Conservation (phyloP, 2,888 invertebrate species). For the Chymomyza caudatula region DNA sequence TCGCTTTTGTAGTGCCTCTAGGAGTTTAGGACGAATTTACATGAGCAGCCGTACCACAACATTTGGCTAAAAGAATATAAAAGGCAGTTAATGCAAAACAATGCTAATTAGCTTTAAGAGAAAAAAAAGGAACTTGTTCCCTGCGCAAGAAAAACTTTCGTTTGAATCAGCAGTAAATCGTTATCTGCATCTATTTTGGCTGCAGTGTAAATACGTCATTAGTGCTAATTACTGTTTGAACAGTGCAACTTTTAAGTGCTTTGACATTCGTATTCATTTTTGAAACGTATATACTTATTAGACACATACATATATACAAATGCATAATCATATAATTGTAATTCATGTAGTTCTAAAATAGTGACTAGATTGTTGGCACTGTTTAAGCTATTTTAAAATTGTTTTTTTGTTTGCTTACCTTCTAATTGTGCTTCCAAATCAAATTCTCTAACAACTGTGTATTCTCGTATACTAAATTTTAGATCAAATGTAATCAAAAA, state of each 20-base stretch:
- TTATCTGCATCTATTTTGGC: too few relatives aligned
- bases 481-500: neutral
- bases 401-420: neutral
- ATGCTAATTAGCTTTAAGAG: too few relatives aligned
- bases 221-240: constrained; percentile 8
- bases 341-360: neutral
- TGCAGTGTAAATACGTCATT: neutral
- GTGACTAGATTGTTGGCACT: neutral
- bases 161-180: too few relatives aligned
- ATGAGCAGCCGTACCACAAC: too few relatives aligned
- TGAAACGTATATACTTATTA: neutral
- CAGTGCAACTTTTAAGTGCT: constrained; percentile 41
- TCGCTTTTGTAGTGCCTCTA: constrained; percentile 47
- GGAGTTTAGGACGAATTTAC: neutral
- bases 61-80: too few relatives aligned
- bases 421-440: neutral
- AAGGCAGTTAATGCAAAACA: too few relatives aligned
- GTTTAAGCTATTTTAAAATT: neutral
- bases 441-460: neutral
- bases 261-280: constrained; percentile 26
- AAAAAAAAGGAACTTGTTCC: too few relatives aligned
- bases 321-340: constrained; percentile 1
- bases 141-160: too few relatives aligned
- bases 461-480: neutral
- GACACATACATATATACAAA: neutral